Evolutionary conservation across 2,888 invertebrate genomes (phyloP).

Genomic region (Thymelicus acteon): DNA sequence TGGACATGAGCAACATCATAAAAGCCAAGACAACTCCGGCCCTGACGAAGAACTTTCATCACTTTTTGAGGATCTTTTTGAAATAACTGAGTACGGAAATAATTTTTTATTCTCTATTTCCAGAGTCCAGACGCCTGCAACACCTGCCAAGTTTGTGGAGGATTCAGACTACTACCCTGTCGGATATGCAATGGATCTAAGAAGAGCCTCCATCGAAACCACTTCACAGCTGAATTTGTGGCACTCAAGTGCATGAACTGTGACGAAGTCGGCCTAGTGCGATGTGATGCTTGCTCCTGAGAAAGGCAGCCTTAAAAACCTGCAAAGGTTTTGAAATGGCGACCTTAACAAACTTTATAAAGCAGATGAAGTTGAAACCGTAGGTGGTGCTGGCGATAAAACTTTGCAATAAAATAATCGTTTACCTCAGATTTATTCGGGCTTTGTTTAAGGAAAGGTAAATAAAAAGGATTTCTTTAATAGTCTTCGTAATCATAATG

Average conservation of each 20-base stretch:
- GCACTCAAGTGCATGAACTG: conserved; percentile 98
- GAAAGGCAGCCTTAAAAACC: not conserved
- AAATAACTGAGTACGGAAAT: too few relatives aligned
- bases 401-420: too few relatives aligned
- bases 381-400: not conserved
- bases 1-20: too few relatives aligned
- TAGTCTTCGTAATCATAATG: too few relatives aligned
- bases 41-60: too few relatives aligned
- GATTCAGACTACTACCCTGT: conserved; percentile 95
- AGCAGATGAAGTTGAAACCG: not conserved
- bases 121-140: conserved; percentile 92
- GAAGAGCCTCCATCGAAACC: conserved; percentile 96
- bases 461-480: too few relatives aligned
- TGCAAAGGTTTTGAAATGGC: not conserved
- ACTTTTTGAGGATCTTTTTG: too few relatives aligned
- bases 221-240: conserved; percentile 97
- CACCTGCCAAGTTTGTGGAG: conserved; percentile 95
- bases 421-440: too few relatives aligned
- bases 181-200: conserved; percentile 97
- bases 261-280: conserved; percentile 96
- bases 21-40: too few relatives aligned
- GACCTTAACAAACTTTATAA: not conserved
- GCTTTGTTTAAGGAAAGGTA: too few relatives aligned
- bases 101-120: conserved; percentile 53
- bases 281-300: conserved; percentile 92